A percentile compares a stretch with the other conserved stretches of the same genome.
These are phyloP conservation scores for Sitobion miscanthi DNA, from an alignment of 1,140 invertebrate species.

Conservation along the genomic window DNA sequence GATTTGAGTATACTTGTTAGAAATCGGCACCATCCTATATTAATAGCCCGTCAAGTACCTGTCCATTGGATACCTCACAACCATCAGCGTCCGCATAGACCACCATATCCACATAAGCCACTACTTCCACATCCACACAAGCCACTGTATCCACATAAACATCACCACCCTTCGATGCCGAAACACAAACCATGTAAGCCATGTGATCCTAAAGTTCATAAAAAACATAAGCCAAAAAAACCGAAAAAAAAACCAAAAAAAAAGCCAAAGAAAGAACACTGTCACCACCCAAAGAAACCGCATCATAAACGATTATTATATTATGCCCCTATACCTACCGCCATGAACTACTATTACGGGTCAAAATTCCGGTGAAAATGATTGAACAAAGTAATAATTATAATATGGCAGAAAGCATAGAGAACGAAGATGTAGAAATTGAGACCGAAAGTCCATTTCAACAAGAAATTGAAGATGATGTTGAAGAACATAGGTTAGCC, in stretches of 20 bases:
- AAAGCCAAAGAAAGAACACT: conserved; percentile 47
- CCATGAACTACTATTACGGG: conserved; percentile 10
- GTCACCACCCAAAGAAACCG: conserved; percentile 23
- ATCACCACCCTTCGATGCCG: background rate
- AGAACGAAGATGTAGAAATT: background rate
- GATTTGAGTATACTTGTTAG: conserved; percentile 43
- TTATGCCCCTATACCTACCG: conserved; percentile 16
- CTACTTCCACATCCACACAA: background rate
- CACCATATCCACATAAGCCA: background rate
- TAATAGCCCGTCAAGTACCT: background rate
- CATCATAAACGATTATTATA: conserved; percentile 39
- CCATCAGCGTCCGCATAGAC: background rate
- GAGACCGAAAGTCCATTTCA: conserved; percentile 25
- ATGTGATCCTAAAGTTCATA: conserved; percentile 33
- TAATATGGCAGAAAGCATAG: background rate
- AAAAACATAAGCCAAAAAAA: conserved; percentile 46
- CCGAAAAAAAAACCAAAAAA: conserved; percentile 49
- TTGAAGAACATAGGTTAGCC: conserved; percentile 30
- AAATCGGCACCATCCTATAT: conserved; percentile 7
- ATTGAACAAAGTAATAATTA: background rate
- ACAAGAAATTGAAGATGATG: conserved; percentile 29
- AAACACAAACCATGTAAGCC: conserved; percentile 51
- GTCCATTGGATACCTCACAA: conserved; percentile 2
- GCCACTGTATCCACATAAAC: background rate
- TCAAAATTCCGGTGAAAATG: background rate